These are phyloP conservation scores for Drosophila paracracens DNA, from an alignment of 2,888 invertebrate species.

Conservation along the genomic window DNA sequence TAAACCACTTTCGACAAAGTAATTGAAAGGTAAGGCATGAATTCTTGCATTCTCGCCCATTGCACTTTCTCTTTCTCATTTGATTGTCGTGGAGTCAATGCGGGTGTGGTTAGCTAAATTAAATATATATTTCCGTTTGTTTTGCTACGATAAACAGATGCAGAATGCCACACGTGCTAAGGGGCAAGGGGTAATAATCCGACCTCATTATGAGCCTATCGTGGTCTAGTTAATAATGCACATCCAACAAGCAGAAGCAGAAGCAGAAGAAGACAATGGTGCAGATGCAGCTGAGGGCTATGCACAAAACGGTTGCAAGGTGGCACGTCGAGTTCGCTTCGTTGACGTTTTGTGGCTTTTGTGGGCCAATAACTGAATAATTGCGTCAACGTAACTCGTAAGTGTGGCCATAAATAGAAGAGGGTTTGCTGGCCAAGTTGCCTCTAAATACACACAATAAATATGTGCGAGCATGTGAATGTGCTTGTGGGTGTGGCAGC, in stretches of 20 bases:
- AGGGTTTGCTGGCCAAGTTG: constrained; percentile 13
- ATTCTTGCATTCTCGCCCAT: neutral
- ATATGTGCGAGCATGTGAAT: neutral
- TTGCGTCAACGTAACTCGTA: constrained; percentile 43
- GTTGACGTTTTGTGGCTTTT: constrained; percentile 70
- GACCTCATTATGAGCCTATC: constrained; percentile 76
- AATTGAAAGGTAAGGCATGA: neutral
- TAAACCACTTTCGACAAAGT: neutral
- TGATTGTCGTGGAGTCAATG: constrained; percentile 11
- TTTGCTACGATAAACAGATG: constrained; percentile 6
- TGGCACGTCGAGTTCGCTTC: constrained; percentile 4
- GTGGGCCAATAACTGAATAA: constrained; percentile 76
- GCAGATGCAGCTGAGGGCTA: constrained; percentile 29
- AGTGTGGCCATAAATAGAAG: constrained; percentile 44
- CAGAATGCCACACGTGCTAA: constrained; percentile 54
- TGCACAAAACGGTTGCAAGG: constrained; percentile 17
- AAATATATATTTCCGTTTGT: constrained; percentile 16
- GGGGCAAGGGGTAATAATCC: constrained; percentile 43
- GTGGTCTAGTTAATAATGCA: constrained; percentile 79
- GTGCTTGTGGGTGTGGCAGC: neutral
- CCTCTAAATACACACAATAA: constrained; percentile 1
- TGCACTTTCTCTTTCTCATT: neutral
- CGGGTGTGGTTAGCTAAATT: constrained; percentile 8
- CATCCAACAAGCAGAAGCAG: constrained; percentile 55
- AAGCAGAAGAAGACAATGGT: neutral